These are phyloP conservation scores for Drosophila paramelanica DNA, from an alignment of 2,888 invertebrate genomes.

Conservation along the genomic window DNA sequence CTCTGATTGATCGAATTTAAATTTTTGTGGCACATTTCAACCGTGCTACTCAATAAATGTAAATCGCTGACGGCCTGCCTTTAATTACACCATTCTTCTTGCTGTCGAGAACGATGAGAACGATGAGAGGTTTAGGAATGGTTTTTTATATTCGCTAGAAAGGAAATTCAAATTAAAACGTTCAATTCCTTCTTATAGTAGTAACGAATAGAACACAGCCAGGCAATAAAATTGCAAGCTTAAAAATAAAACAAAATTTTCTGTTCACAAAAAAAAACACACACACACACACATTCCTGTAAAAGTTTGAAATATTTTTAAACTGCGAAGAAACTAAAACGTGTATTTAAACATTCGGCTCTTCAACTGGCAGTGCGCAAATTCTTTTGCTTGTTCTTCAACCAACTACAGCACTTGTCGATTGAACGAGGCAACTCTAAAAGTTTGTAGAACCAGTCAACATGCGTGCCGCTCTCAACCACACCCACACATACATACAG, in stretches of 20 bases:
- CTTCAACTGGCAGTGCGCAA: conserved; percentile 15
- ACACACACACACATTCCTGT: background rate
- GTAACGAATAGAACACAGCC: no score
- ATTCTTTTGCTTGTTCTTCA: conserved; percentile 22
- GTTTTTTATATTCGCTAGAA: background rate
- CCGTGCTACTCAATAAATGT: conserved; percentile 56
- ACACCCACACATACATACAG: conserved; percentile 26
- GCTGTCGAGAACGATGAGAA: conserved; percentile 6
- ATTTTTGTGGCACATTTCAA: conserved; percentile 76
- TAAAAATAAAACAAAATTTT: background rate
- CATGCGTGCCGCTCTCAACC: conserved; percentile 57
- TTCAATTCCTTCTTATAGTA: no score
- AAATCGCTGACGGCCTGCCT: conserved; percentile 52
- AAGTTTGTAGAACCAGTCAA: conserved; percentile 54
- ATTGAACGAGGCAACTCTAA: conserved; percentile 55
- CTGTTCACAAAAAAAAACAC: no score
- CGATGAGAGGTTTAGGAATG: background rate
- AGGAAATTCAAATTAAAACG: background rate
- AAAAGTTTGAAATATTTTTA: background rate
- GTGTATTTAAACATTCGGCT: conserved; percentile 17
- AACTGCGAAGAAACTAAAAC: conserved; percentile 1
- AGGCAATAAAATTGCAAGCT: background rate
- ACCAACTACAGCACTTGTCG: conserved; percentile 45
- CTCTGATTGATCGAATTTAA: conserved; percentile 77
- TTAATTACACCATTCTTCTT: conserved; percentile 57